These are phyloP conservation scores for Rhagonycha fulva DNA, from an alignment of 2,888 invertebrate species.

Conservation along the genomic window DNA sequence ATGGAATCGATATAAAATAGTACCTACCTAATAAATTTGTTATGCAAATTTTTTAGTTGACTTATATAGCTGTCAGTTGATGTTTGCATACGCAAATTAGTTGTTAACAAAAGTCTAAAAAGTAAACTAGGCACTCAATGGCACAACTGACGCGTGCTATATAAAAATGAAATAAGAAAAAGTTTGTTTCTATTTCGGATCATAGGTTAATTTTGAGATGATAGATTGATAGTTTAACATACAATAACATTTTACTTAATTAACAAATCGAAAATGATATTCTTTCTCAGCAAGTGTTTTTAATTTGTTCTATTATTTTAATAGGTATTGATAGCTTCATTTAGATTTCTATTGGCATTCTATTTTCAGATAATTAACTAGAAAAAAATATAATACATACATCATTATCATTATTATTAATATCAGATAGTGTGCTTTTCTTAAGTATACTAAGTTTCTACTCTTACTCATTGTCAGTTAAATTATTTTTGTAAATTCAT, in stretches of 20 bases:
- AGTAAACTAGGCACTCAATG: background rate
- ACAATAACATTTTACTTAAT: background rate
- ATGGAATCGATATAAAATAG: background rate
- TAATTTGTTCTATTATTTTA: background rate
- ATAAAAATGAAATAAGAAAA: background rate
- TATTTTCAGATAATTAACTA: background rate
- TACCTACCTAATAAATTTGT: background rate
- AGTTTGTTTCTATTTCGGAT: background rate
- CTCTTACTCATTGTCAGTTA: no score
- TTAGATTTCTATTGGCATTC: background rate
- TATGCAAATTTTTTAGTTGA: background rate
- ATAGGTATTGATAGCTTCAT: background rate
- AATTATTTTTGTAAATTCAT: no score
- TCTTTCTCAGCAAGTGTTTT: background rate
- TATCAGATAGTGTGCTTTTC: background rate
- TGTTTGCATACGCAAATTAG: background rate
- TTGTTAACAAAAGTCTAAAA: background rate
- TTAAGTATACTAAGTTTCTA: background rate
- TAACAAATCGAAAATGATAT: background rate
- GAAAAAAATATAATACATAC: background rate
- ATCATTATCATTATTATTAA: background rate
- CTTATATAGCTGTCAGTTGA: background rate
- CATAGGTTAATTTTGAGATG: conserved; percentile 1
- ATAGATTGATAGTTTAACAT: background rate
- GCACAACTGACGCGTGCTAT: background rate